Evolutionary conservation across 2,888 invertebrate species (phyloP).

Genomic region (Nebria salina): DNA sequence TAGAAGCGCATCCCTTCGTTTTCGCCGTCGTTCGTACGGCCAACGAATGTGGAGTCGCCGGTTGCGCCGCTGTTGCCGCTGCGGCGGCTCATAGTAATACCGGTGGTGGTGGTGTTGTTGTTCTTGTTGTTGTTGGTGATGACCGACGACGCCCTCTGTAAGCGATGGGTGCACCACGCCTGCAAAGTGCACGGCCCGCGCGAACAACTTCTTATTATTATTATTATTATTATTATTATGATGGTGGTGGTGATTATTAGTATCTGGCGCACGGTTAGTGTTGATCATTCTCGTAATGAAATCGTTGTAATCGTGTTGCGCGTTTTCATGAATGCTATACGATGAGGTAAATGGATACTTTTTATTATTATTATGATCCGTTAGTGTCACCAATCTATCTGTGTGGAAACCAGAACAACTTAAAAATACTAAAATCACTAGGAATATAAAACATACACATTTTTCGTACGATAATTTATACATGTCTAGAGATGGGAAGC

Average conservation of each 20-base stretch:
- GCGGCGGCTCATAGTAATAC: constrained; percentile 40
- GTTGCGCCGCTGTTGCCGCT: constrained; percentile 50
- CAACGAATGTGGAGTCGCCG: constrained; percentile 53
- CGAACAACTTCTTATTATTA: background rate
- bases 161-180: background rate
- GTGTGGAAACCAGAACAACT: constrained; percentile 64
- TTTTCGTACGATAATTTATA: constrained; percentile 62
- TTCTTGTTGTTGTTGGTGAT: constrained; percentile 36
- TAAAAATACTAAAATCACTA: constrained; percentile 61
- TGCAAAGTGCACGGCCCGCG: constrained; percentile 2
- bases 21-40: constrained; percentile 49
- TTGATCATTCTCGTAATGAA: constrained; percentile 23
- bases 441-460: constrained; percentile 63
- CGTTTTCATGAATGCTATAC: constrained; percentile 31
- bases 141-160: background rate
- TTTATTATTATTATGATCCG: constrained; percentile 40
- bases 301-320: constrained; percentile 28
- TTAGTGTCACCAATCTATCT: constrained; percentile 55
- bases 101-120: constrained; percentile 49
- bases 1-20: constrained; percentile 15
- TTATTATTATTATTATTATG: background rate
- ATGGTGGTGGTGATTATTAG: too few species aligned
- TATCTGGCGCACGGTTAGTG: constrained; percentile 5
- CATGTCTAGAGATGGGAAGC: constrained; percentile 57
- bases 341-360: constrained; percentile 44